A percentile compares a stretch with the other conserved stretches of the same genome.
These are phyloP conservation scores for Zaprionus ornatus DNA, from an alignment of 1,140 invertebrate species.

Conservation along the genomic window DNA sequence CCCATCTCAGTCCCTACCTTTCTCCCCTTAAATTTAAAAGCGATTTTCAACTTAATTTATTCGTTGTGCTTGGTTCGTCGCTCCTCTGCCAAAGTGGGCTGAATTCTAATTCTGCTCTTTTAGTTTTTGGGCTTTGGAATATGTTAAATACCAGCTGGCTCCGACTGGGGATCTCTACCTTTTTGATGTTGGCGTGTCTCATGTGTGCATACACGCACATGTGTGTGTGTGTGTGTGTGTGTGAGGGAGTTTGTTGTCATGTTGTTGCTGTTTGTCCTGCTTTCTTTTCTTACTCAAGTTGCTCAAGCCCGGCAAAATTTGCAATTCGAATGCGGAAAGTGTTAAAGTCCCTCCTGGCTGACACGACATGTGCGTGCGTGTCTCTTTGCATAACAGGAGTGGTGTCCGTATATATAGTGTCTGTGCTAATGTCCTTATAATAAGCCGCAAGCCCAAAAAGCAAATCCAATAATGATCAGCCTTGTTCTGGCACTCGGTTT, in stretches of 20 bases:
- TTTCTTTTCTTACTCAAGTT: constrained; percentile 49
- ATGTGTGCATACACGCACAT: neutral
- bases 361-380: constrained; percentile 26
- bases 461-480: constrained; percentile 30
- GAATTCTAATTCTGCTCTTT: constrained; percentile 59
- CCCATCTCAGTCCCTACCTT: neutral
- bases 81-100: constrained; percentile 38
- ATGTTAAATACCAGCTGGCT: constrained; percentile 66
- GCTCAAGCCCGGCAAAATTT: constrained; percentile 44
- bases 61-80: constrained; percentile 41
- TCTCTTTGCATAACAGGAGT: neutral
- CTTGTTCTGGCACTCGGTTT: neutral
- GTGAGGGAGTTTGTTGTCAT: constrained; percentile 26
- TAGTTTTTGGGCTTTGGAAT: constrained; percentile 58
- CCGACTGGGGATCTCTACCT: constrained; percentile 28
- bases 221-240: constrained; percentile 23
- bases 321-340: constrained; percentile 76
- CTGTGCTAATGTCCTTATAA: constrained; percentile 34
- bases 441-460: constrained; percentile 9
- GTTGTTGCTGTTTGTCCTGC: constrained; percentile 18
- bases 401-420: neutral
- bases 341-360: constrained; percentile 51
- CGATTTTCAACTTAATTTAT: constrained; percentile 75
- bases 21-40: constrained; percentile 60
- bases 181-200: constrained; percentile 39